Evolutionary conservation across 1,140 invertebrate genomes (phyloP), one percentile per base, ranked within the genome.

Genomic region (Nasonia longicornis): DNA sequence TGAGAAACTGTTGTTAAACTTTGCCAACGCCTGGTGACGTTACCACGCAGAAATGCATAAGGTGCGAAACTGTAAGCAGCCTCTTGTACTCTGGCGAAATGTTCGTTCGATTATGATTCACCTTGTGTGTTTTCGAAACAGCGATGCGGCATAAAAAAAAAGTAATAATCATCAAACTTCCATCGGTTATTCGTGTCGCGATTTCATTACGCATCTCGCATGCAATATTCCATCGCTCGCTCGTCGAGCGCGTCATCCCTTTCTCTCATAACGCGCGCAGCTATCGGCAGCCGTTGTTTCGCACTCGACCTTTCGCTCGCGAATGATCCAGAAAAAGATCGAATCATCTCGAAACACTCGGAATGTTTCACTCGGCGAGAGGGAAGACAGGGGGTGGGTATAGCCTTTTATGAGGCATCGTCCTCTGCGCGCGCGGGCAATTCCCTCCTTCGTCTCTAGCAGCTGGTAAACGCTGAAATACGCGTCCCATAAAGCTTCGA

Each of bases 1-100:
- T 76, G 72, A 81, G 72, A 81, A 76, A 81, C 79, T 81, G 29
- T 81, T 76, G 66, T 81, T 70, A 81, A 75, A 81, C 79, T 81
- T 80, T 76, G 31, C 10, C 20, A 76, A 76, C 63, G 48, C 16
- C 45, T 63, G 66, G 29, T 70, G 79, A 76, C 66, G 67, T 81
- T 48, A 70, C 79, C 42, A 58, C 35, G 4, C 70, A 48, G 14
- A 73, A 79, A 74, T 66, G 7, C 26, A 42, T 7, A 42, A 42
- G 38, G 38, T 42, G 38, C 38, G 38, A 42, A 42, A 42, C 38
- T 42, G 8, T 38, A 42, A 8, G 1, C 38, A 35, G 31, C 10
- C 38, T 42, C 38, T 42, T 42, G 26, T 26, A 67, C 14, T 74
- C 38, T 16, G 2, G 29, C 31, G 31, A 58, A 79, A 72, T 79